These are phyloP conservation scores for Rhabdomys dilectus DNA, from an alignment of 2,113 vertebrate species.

Conservation along the genomic window DNA sequence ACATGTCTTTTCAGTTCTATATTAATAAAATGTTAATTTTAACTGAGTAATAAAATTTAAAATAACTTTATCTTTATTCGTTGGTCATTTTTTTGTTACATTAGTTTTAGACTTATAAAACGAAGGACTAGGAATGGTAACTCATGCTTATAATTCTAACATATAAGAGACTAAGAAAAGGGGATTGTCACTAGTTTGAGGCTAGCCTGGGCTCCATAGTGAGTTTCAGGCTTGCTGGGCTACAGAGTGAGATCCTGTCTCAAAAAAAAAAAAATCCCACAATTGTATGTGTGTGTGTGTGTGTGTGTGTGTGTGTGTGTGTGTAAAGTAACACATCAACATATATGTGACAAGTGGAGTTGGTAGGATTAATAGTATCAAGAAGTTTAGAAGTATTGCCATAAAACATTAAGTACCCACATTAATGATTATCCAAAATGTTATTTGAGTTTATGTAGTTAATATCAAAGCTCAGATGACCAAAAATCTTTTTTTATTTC, in stretches of 20 bases:
- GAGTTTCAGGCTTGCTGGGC: too few relatives aligned
- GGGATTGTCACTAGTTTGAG: neutral
- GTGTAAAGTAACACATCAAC: neutral
- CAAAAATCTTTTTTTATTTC: slow-evolving; percentile 54
- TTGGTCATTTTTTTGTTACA: slow-evolving; percentile 43
- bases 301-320: neutral
- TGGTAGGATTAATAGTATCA: slow-evolving; percentile 32
- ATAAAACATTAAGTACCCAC: slow-evolving; percentile 3
- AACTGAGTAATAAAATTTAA: slow-evolving; percentile 10
- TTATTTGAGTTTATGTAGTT: slow-evolving; percentile 56
- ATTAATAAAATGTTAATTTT: slow-evolving; percentile 50
- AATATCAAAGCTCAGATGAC: slow-evolving; percentile 23
- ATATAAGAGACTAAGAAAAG: neutral
- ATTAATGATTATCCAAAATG: slow-evolving; percentile 66
- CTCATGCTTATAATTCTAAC: neutral
- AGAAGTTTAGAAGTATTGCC: slow-evolving; percentile 19
- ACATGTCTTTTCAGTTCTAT: slow-evolving; percentile 42
- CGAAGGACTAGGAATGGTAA: neutral
- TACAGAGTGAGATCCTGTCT: neutral
- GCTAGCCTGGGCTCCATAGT: neutral
- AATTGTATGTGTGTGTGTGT: neutral
- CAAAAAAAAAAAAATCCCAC: neutral
- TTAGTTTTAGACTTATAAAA: slow-evolving; percentile 51
- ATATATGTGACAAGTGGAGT: neutral
- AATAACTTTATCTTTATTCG: slow-evolving; percentile 28